phyloP scores from a whole-genome alignment of 1,140 invertebrate species.

The Pseudomyrmex cubaensis region DNA sequence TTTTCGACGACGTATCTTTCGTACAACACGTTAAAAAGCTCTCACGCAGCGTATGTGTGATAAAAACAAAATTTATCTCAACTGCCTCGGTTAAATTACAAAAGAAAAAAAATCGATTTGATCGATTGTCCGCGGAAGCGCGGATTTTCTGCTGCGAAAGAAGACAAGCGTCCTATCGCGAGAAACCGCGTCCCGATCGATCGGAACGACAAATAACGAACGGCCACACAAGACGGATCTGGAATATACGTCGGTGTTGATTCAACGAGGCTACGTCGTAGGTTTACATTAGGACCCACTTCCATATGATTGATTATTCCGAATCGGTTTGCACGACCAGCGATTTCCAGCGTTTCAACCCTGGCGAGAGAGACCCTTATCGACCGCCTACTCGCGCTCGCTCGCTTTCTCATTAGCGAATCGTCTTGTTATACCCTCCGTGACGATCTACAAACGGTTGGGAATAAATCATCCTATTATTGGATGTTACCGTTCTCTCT shows the following conservation, averaged over 20 bases:
- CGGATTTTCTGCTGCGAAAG: neutral
- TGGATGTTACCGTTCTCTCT: neutral
- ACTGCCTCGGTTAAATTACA: too few relatives aligned
- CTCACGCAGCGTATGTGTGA: too few relatives aligned
- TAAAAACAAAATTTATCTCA: too few relatives aligned
- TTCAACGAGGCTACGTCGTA: constrained; percentile 43
- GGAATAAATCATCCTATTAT: constrained; percentile 5
- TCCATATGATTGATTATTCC: constrained; percentile 70
- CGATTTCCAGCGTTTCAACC: constrained; percentile 16
- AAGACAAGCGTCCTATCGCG: neutral
- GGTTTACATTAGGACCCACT: constrained; percentile 72
- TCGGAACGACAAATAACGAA: constrained; percentile 61
- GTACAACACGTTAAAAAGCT: too few relatives aligned
- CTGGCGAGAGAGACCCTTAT: constrained; percentile 28
- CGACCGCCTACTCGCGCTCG: constrained; percentile 36
- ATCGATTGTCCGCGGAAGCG: neutral
- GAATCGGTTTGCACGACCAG: constrained; percentile 54
- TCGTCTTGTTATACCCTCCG: neutral
- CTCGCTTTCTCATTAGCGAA: constrained; percentile 48
- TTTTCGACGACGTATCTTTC: too few relatives aligned
- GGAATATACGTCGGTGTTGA: constrained; percentile 54
- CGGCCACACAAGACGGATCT: constrained; percentile 23
- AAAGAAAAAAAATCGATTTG: too few relatives aligned
- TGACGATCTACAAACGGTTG: constrained; percentile 25
- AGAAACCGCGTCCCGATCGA: constrained; percentile 48